Evolutionary conservation across 1,140 invertebrate genomes (phyloP), one percentile per base, ranked within the genome.

Genomic region (Leptopilina clavipes): DNA sequence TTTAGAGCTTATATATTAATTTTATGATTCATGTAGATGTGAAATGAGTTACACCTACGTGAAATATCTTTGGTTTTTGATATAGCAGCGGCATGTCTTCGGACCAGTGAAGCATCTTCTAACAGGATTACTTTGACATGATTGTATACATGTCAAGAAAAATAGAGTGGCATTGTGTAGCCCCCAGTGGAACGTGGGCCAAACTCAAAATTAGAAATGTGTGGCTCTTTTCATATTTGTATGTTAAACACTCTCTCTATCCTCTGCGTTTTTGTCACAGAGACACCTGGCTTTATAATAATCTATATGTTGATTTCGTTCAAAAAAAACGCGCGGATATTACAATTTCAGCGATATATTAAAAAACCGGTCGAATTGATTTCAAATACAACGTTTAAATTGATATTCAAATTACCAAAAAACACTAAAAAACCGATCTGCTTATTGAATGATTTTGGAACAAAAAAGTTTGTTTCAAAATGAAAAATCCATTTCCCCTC

Each of bases 61-160:
- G n/a, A 6, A 48, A 73, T 52, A 48, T 59, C 74, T 78, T 75
- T 70, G 74, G 37, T 6, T 79, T 77, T 77, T 74, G 77, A 70
- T 70, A 70, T 85, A 83, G 40, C 87, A 82, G 82, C 85, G 59
- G 83, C 86, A 74, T 82, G 83, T 83, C 83, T 83, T 78, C 59
- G 56, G 84, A 79, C 76, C 85, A 87, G 75, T 82, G 86, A 83
- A 87, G 85, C 87, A 82, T 89, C 82, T 72, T 72, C 85, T 87
- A 87, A 90, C 87, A 83, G 86, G 88, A 89, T 89, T 88, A 87
- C 81, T 83, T 79, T 86, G 86, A 86, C 83, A 83, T 82, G 87
- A 90, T 90, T 90, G 87, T 90, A 80, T 80, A 88, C 87, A 87
- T 86, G 88, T 89, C 88, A 89, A 86, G 83, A 82, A 86, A n/a